A percentile compares a stretch with the other conserved stretches of the same genome.
These are phyloP conservation scores for Connochaetes taurinus DNA, from an alignment of 2,113 vertebrate genomes.

Conservation along the genomic window DNA sequence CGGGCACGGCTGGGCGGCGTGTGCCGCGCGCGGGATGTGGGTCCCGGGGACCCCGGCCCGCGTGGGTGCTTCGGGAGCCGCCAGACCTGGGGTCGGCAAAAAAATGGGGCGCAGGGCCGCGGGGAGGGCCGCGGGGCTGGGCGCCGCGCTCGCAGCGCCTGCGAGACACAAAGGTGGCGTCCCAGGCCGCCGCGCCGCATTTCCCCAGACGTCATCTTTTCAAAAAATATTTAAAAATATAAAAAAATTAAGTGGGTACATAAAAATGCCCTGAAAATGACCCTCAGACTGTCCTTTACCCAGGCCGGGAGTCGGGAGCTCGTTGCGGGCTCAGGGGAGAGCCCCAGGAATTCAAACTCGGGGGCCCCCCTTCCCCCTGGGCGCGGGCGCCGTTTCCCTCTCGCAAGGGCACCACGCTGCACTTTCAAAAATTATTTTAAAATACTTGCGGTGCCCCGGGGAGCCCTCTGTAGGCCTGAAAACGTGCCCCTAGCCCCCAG, in stretches of 20 bases:
- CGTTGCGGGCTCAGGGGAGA: neutral
- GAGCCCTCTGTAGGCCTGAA: neutral
- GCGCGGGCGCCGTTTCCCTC: constrained; percentile 43
- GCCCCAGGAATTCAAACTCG: constrained; percentile 74
- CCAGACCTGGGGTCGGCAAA: neutral
- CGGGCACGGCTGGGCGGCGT: neutral
- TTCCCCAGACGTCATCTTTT: constrained; percentile 98
- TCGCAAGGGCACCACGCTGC: constrained; percentile 59
- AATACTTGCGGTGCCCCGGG: neutral
- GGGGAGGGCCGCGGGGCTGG: constrained; percentile 42
- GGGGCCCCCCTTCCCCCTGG: constrained; percentile 43
- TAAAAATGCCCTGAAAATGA: constrained; percentile 78
- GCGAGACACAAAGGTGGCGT: constrained; percentile 95
- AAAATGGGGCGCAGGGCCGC: neutral
- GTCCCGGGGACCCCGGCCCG: neutral
- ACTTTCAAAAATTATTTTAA: constrained; percentile 64
- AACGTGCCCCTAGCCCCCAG: neutral
- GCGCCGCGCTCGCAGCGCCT: constrained; percentile 63
- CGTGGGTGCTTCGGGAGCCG: neutral
- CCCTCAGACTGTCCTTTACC: constrained; percentile 70
- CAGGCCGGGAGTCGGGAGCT: neutral
- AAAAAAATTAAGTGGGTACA: constrained; percentile 82
- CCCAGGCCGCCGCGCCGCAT: constrained; percentile 82
- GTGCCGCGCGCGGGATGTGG: neutral
- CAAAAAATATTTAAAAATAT: constrained; percentile 98